Conservation (phyloP, 2,888 invertebrate species). For the Drosophila testacea region DNA sequence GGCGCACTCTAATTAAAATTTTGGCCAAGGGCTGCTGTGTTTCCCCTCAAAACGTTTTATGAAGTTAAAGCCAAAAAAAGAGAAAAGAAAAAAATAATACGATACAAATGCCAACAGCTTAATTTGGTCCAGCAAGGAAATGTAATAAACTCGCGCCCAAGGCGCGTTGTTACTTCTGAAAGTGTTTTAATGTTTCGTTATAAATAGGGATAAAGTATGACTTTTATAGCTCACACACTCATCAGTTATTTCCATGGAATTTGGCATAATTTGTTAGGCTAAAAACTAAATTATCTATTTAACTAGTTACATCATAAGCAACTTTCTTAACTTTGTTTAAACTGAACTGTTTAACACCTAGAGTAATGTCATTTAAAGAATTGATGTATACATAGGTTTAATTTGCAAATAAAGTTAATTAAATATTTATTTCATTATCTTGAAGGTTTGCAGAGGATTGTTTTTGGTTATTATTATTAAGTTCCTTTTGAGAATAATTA, state of each 20-base stretch:
- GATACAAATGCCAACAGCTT: conserved; percentile 61
- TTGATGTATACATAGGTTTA: too few species aligned
- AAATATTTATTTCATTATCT: too few species aligned
- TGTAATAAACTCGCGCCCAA: conserved; percentile 67
- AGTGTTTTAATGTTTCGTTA: conserved; percentile 18
- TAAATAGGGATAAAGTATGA: background rate
- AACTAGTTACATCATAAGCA: too few species aligned
- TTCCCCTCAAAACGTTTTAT: conserved; percentile 56
- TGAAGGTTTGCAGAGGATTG: background rate
- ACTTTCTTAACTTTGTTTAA: background rate
- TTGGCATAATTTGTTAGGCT: background rate
- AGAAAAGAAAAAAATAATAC: conserved; percentile 7
- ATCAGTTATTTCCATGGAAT: background rate
- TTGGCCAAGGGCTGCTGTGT: conserved; percentile 49
- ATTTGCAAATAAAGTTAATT: too few species aligned
- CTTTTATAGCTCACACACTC: background rate
- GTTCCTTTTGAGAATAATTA: background rate
- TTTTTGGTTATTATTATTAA: background rate
- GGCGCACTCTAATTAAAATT: conserved; percentile 77
- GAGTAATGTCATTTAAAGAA: too few species aligned
- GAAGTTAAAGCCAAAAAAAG: conserved; percentile 38
- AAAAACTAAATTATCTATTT: too few species aligned
- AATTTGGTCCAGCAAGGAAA: conserved; percentile 61
- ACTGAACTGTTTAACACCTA: background rate
- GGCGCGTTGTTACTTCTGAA: conserved; percentile 39